Conservation (phyloP, 2,888 invertebrate genomes). For the Danaus chrysippus region DNA sequence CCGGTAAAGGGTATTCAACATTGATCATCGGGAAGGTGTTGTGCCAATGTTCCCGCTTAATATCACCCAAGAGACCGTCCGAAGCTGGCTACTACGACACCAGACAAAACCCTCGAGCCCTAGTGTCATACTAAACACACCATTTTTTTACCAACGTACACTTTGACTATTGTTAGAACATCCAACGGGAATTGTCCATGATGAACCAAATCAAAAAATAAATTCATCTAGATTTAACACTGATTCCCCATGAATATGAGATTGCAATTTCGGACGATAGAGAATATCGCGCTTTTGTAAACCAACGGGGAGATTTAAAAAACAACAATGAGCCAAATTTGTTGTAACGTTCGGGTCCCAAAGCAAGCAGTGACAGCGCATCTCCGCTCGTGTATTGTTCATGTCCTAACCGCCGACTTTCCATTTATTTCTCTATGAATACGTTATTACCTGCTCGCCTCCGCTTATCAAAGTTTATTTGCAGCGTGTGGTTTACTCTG, state of each 20-base stretch:
- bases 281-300: conserved; percentile 65
- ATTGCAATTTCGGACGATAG: conserved; percentile 68
- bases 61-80: conserved; percentile 67
- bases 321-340: conserved; percentile 63
- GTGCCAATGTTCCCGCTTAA: conserved; percentile 69
- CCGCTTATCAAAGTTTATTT: conserved; percentile 80
- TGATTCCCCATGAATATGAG: conserved; percentile 67
- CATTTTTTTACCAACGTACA: conserved; percentile 52
- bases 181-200: conserved; percentile 44
- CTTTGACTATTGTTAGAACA: conserved; percentile 44
- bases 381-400: conserved; percentile 71
- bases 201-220: conserved; percentile 55
- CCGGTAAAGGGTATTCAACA: conserved; percentile 75
- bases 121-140: conserved; percentile 62
- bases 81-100: conserved; percentile 50
- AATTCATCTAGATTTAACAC: conserved; percentile 38
- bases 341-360: conserved; percentile 46
- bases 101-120: conserved; percentile 64
- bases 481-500: conserved; percentile 79
- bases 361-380: conserved; percentile 63
- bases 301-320: conserved; percentile 61
- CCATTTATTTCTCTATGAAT: conserved; percentile 80
- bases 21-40: conserved; percentile 77
- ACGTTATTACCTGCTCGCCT: conserved; percentile 79
- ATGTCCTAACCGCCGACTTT: conserved; percentile 77